Conservation (phyloP, 2,888 invertebrate genomes). For the Pyrrhia umbra region DNA sequence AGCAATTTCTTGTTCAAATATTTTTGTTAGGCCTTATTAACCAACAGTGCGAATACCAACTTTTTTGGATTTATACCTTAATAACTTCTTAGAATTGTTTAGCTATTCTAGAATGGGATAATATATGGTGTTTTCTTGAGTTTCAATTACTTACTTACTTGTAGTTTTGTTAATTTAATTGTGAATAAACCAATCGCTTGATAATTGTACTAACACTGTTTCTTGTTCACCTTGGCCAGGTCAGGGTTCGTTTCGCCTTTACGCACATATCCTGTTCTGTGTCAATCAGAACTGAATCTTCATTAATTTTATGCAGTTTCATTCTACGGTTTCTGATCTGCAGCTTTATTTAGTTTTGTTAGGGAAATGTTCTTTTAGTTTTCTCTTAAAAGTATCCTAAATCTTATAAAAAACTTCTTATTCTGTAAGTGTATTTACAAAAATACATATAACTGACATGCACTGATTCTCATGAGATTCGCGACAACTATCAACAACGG, state of each 20-base stretch:
- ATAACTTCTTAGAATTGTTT: neutral
- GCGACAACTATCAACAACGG: too few species aligned
- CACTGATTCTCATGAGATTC: too few species aligned
- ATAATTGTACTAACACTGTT: slow-evolving; percentile 1
- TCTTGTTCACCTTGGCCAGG: neutral
- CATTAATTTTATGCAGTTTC: too few species aligned
- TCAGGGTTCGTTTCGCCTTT: neutral
- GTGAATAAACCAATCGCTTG: neutral
- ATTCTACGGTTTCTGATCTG: neutral
- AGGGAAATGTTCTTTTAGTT: neutral
- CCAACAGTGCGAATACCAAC: too few species aligned
- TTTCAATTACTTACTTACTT: neutral
- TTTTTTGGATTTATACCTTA: neutral
- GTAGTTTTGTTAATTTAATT: too few species aligned
- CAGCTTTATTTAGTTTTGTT: neutral
- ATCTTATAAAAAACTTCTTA: too few species aligned
- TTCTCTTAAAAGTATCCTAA: too few species aligned
- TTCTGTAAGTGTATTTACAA: too few species aligned
- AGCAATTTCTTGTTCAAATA: too few species aligned
- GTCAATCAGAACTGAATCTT: neutral
- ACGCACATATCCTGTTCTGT: neutral
- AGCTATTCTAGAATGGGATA: neutral
- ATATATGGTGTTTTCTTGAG: neutral
- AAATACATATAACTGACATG: too few species aligned
- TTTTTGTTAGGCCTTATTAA: too few species aligned